These are phyloP conservation scores for Apomyelois bistriatella DNA, from an alignment of 2,888 invertebrate genomes.

Conservation along the genomic window DNA sequence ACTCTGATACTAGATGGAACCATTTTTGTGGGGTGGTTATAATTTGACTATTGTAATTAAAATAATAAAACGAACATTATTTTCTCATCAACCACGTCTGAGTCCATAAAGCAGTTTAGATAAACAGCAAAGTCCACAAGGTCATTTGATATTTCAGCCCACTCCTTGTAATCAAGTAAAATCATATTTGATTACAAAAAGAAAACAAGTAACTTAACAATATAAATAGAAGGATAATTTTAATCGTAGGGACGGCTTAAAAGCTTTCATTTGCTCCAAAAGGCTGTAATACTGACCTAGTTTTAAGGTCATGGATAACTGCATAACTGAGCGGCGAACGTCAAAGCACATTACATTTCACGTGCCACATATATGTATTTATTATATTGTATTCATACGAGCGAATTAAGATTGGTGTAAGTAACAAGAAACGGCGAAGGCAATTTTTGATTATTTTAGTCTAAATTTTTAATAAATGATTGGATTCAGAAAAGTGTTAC, in stretches of 20 bases:
- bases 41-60: no score
- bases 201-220: neutral
- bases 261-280: constrained; percentile 7
- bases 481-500: no score
- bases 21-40: no score
- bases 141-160: no score
- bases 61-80: no score
- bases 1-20: no score
- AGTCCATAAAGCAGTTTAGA: no score
- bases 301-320: constrained; percentile 62
- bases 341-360: constrained; percentile 42
- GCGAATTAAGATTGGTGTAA: constrained; percentile 21
- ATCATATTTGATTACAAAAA: neutral
- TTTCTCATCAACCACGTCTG: no score
- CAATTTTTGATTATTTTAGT: neutral
- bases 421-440: constrained; percentile 14
- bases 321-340: constrained; percentile 47
- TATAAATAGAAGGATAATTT: neutral
- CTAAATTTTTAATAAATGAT: constrained; percentile 6
- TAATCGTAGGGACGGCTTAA: neutral
- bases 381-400: constrained; percentile 34
- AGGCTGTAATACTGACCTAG: constrained; percentile 35
- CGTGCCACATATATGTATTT: constrained; percentile 23
- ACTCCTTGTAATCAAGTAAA: no score
- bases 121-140: no score